Conservation (phyloP, 1,140 invertebrate species). For the Sminthurides bifidus region DNA sequence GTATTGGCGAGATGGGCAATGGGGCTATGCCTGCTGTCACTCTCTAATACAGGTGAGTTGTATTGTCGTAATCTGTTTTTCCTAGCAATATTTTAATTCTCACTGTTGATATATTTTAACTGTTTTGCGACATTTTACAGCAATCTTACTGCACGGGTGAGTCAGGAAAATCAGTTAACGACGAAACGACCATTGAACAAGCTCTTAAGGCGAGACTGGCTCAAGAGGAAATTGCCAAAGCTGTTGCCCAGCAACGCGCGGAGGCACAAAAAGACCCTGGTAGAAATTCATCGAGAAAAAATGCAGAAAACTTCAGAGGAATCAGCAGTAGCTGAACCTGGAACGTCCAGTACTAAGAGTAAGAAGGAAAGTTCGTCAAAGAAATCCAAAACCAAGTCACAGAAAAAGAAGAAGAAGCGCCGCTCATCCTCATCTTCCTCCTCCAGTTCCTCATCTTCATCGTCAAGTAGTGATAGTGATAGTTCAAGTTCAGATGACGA, state of each 20-base stretch:
- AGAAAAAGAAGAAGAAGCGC: conserved; percentile 18
- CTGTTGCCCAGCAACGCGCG: neutral
- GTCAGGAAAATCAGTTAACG: conserved; percentile 46
- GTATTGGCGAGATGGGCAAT: conserved; percentile 78
- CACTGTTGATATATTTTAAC: conserved; percentile 8
- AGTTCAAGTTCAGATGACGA: conserved; percentile 30
- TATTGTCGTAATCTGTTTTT: neutral
- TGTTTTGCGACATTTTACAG: conserved; percentile 37
- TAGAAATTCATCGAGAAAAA: conserved; percentile 41
- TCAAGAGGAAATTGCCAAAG: conserved; percentile 34
- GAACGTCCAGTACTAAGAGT: neutral
- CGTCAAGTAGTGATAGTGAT: neutral
- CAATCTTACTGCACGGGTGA: conserved; percentile 80
- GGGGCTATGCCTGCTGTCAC: conserved; percentile 95
- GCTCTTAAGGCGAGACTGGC: conserved; percentile 32
- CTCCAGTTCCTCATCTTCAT: conserved; percentile 10
- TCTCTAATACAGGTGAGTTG: conserved; percentile 67
- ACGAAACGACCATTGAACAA: conserved; percentile 18
- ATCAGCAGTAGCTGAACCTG: conserved; percentile 11
- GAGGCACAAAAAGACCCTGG: conserved; percentile 38
- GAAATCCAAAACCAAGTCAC: conserved; percentile 39
- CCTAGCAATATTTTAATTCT: neutral
- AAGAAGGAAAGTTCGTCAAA: conserved; percentile 39
- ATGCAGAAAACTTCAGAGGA: conserved; percentile 31
- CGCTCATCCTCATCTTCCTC: conserved; percentile 4